Base-by-base conservation (phyloP, 2,888 invertebrate species). In the Byasa hedistus region DNA sequence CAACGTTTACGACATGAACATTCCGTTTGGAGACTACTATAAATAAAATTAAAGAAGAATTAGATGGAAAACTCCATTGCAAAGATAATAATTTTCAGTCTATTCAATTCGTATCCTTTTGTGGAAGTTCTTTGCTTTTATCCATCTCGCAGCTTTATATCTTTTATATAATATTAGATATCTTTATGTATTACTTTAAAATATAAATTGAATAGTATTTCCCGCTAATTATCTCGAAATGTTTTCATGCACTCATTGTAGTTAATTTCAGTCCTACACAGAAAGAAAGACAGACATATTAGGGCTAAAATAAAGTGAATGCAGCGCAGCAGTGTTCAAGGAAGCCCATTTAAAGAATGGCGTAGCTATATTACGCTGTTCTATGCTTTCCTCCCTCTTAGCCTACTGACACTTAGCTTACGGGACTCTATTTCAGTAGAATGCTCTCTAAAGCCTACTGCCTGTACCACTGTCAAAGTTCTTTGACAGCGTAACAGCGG, bases 301-400 rank as follows among this genome's bases (percentile, higher is more conserved):
- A 15, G 70, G 66, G 70, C 69, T 70, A 63, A 66, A 70, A 70
- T 60, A 65, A 72, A 69, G 69, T 68, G 10, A 32, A 27, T 57
- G 15, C n/a, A 32, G 57, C 8, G 5, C n/a, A 12, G 32, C n/a
- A 57, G n/a, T 27, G n/a, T 32, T 48, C 15, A 48, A 17, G 12
- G 44, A 57, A 44, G 15, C 1, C 44, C 27, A 2, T 57, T 21
- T 56, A 62, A 62, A 62, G 44, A 56, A 56, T 56, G 27, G 44
- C 44, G 21, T 24, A n/a, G 48, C 48, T n/a, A 48, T 48, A 48
- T 44, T 48, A n/a, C 12, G 48, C 44, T 23, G 15, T 55, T 15
- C 21, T 63, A 63, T 51, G 21, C 27, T 51, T 44, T 15, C 12
- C 10, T n/a, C 56, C 54, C 61, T 56, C 65, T 65, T 60, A 60